Conservation (phyloP, 2,797 vertebrate species). For the Falco peregrinus region DNA sequence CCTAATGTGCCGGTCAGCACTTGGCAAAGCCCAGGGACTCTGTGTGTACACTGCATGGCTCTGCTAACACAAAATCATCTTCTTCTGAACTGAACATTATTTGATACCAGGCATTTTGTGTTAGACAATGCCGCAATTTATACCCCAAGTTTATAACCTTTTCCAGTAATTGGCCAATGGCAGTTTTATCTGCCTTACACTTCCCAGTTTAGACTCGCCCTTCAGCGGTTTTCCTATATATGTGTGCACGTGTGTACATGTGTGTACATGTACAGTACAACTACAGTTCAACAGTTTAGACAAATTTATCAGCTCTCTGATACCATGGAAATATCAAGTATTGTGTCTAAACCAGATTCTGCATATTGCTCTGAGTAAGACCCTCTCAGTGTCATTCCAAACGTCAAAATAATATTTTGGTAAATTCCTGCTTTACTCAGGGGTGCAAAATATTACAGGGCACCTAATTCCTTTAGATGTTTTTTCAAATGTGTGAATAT, state of each 20-base stretch:
- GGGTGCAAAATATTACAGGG: background rate
- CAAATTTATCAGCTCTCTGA: background rate
- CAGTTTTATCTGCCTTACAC: background rate
- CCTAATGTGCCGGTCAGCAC: background rate
- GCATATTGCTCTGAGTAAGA: background rate
- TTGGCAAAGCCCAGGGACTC: background rate
- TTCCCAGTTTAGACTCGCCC: background rate
- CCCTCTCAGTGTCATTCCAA: background rate
- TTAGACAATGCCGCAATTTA: background rate
- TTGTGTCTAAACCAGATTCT: background rate
- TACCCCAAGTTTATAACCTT: background rate
- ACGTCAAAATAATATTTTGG: background rate
- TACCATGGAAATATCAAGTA: background rate
- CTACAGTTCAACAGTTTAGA: background rate
- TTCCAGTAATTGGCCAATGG: background rate
- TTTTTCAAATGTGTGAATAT: background rate
- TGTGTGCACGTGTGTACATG: too few relatives aligned
- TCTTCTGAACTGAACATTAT: background rate
- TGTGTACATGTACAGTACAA: background rate
- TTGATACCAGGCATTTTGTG: background rate
- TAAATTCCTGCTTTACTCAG: background rate
- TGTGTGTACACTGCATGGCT: accelerated
- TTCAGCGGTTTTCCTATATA: background rate
- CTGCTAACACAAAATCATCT: background rate
- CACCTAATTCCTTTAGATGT: background rate